Percentiles rank a stretch among this genome's conserved stretches.
These are phyloP conservation scores for Eupristina koningsbergeri DNA, from an alignment of 1,140 invertebrate genomes.

Conservation along the genomic window DNA sequence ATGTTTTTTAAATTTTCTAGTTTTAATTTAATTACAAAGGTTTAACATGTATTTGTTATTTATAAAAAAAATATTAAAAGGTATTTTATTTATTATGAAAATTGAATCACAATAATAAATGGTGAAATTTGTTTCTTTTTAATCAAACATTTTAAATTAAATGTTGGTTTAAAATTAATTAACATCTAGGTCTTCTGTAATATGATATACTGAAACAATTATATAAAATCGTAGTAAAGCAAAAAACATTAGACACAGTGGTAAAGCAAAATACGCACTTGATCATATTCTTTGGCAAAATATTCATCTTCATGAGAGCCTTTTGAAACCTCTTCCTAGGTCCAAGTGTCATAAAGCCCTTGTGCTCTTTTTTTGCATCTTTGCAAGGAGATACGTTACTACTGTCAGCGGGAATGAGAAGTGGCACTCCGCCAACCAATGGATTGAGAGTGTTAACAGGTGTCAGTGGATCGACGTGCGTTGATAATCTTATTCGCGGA, in stretches of 20 bases:
- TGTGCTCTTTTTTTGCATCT: conserved; percentile 81
- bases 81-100: too few relatives aligned
- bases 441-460: conserved; percentile 68
- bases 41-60: too few relatives aligned
- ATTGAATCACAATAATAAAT: too few relatives aligned
- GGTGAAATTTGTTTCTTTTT: too few relatives aligned
- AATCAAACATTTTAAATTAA: not conserved
- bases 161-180: not conserved
- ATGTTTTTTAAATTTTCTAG: not conserved
- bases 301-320: conserved; percentile 92
- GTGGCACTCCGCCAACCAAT: conserved; percentile 65
- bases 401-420: conserved; percentile 62
- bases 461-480: conserved; percentile 71
- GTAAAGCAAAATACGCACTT: conserved; percentile 70
- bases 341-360: conserved; percentile 90
- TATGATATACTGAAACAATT: too few relatives aligned
- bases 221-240: too few relatives aligned
- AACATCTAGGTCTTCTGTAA: too few relatives aligned
- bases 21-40: too few relatives aligned
- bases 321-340: conserved; percentile 89
- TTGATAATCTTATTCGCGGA: conserved; percentile 79
- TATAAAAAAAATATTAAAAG: too few relatives aligned
- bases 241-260: not conserved
- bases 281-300: conserved; percentile 89
- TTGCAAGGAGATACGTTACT: conserved; percentile 70